Conservation (phyloP, 2,888 invertebrate genomes). For the Meliscaeva auricollis region DNA sequence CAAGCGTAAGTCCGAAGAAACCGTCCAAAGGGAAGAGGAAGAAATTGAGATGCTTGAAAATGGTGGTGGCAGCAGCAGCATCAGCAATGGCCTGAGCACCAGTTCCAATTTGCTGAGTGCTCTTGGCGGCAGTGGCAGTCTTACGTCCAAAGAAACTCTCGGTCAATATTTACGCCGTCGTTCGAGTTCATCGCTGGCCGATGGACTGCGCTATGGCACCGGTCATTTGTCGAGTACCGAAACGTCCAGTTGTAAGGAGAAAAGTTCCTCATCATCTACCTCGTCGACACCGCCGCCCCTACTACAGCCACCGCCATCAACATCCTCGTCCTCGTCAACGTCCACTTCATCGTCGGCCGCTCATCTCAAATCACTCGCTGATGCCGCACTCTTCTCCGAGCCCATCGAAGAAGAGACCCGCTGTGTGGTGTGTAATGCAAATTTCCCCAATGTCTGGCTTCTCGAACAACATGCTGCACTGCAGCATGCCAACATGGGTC, state of each 20-base stretch:
- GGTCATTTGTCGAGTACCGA: slow-evolving; percentile 79
- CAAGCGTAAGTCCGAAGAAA: slow-evolving; percentile 78
- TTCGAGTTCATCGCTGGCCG: slow-evolving; percentile 78
- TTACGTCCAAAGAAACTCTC: slow-evolving; percentile 80
- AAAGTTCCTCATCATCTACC: slow-evolving; percentile 84
- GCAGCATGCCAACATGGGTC: slow-evolving; percentile 89
- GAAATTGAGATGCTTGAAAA: slow-evolving; percentile 77
- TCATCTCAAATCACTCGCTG: slow-evolving; percentile 76
- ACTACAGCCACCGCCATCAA: slow-evolving; percentile 77
- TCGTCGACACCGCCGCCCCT: slow-evolving; percentile 83
- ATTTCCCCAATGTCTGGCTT: slow-evolving; percentile 94
- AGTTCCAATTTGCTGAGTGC: slow-evolving; percentile 45
- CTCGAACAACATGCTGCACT: slow-evolving; percentile 93
- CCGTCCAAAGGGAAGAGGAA: slow-evolving; percentile 79
- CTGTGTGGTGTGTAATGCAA: slow-evolving; percentile 93
- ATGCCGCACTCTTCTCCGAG: slow-evolving; percentile 82
- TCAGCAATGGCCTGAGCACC: slow-evolving; percentile 59
- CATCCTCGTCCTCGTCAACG: slow-evolving; percentile 84
- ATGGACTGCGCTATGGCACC: slow-evolving; percentile 79
- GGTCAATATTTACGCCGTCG: slow-evolving; percentile 79
- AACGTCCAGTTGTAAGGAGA: slow-evolving; percentile 83
- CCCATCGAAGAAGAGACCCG: slow-evolving; percentile 85
- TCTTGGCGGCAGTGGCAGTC: slow-evolving; percentile 77
- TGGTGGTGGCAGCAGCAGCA: slow-evolving; percentile 70
- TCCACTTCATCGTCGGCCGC: slow-evolving; percentile 81